Evolutionary conservation across 92 coral and sea anemone genomes (phyloP), one percentile per base, ranked within the genome.

Genomic region (Epizoanthus illoricatus): DNA sequence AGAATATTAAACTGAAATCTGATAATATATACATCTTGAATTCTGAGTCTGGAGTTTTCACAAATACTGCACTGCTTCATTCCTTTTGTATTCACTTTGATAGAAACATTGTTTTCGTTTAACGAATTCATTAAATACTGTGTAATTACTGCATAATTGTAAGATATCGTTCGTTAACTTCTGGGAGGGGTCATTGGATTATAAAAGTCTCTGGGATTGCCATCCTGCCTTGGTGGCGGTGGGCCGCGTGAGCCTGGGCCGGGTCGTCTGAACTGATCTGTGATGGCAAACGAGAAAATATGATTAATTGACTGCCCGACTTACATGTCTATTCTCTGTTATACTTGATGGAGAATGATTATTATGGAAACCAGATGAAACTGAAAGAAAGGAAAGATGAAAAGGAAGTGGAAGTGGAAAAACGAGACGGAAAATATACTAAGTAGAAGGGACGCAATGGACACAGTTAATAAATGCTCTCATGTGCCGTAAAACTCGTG

Each of bases 81-180:
- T 20, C 64, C 49, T 63, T 42, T 42, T 21, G 23, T 76, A 45
- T 45, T 45, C 9, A 9, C 45, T 76, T 75, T 76, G 64, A 45
- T 62, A 76, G 81, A 76, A 76, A 76, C 47, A 61, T 33, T 63
- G 42, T 60, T 63, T 64, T 64, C 55, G 61, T 40, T 64, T 40
- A 47, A 28, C 23, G 18, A 63, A 13, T 78, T 62, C 61, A 40
- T 63, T 63, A 54, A 18, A 33, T 65, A 23, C 43, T 21, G 62
- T 61, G 62, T 61, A 76, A 76, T 76, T 61, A 21, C 62, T 76
- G 59, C 65, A 78, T 70, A 78, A 12, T 63, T 70, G 6, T 63
- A 23, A 4, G 82, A 63, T 43, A 78, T 45, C 41, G 52, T 45
- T 13, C 65, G 47, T 52, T 52, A 52, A 5, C 82, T 58, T 43